A percentile compares a stretch with the other conserved stretches of the same genome.
phyloP scores from a whole-genome alignment of 2,797 vertebrate genomes.

The Psittacula derbiana region DNA sequence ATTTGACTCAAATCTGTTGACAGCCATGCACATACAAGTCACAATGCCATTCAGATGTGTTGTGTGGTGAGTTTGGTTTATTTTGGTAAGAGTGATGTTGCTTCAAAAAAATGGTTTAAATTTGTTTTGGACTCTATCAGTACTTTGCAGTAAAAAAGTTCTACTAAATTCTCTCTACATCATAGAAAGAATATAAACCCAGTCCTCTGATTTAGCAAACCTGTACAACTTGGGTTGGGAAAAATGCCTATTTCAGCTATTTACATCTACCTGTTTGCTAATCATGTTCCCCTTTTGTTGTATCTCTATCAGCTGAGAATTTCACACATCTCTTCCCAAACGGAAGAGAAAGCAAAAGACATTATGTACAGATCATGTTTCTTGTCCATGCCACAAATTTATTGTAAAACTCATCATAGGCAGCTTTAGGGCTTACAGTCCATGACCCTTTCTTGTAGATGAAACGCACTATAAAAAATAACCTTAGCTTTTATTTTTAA shows the following conservation, averaged over 20 bases:
- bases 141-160: background rate
- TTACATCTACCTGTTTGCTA: background rate
- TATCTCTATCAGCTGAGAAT: background rate
- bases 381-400: background rate
- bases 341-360: background rate
- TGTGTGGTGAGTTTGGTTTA: background rate
- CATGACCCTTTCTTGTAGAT: background rate
- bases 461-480: background rate
- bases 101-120: background rate
- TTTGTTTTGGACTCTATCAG: background rate
- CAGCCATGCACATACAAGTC: background rate
- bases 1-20: conserved; percentile 12
- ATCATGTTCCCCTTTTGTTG: background rate
- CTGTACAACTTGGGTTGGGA: background rate
- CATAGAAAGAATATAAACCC: background rate
- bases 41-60: background rate
- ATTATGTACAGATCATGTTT: background rate
- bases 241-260: background rate
- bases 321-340: background rate
- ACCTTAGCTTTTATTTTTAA: background rate
- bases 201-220: background rate
- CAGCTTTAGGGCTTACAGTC: background rate
- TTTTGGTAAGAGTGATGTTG: background rate
- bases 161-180: background rate
- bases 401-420: fast-evolving